phyloP scores from a whole-genome alignment of 2,797 vertebrate genomes.

The Synanceia verrucosa region DNA sequence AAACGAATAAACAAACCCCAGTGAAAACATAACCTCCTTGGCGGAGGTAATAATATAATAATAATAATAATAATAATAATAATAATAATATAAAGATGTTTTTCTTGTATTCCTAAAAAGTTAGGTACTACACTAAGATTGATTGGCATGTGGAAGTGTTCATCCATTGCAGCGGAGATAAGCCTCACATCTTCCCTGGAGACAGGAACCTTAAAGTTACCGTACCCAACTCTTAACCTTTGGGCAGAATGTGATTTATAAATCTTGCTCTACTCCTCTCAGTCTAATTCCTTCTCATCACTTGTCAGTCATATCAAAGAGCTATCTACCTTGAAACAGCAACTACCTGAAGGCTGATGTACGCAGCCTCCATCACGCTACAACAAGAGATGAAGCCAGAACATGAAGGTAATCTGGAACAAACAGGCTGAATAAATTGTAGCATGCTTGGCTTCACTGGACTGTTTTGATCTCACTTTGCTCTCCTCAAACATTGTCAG shows the following conservation, averaged over 20 bases:
- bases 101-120: neutral
- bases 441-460: neutral
- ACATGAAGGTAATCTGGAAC: neutral
- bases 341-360: neutral
- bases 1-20: no score
- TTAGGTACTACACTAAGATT: neutral
- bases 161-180: constrained; percentile 1
- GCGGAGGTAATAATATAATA: no score
- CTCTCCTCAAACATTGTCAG: neutral
- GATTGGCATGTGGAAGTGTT: constrained; percentile 9
- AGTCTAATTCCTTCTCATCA: constrained; percentile 17
- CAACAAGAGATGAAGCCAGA: neutral
- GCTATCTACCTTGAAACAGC: constrained; percentile 11
- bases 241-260: neutral
- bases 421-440: constrained; percentile 1
- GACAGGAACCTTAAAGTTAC: neutral
- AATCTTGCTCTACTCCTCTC: neutral
- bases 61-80: no score
- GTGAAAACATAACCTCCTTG: no score
- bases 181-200: constrained; percentile 3
- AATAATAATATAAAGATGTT: no score
- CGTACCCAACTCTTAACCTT: constrained; percentile 1
- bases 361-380: neutral
- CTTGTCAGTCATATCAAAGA: constrained; percentile 27
- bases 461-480: neutral